These are phyloP conservation scores for Caranx ignobilis DNA, from an alignment of 2,113 vertebrate species.

Conservation along the genomic window DNA sequence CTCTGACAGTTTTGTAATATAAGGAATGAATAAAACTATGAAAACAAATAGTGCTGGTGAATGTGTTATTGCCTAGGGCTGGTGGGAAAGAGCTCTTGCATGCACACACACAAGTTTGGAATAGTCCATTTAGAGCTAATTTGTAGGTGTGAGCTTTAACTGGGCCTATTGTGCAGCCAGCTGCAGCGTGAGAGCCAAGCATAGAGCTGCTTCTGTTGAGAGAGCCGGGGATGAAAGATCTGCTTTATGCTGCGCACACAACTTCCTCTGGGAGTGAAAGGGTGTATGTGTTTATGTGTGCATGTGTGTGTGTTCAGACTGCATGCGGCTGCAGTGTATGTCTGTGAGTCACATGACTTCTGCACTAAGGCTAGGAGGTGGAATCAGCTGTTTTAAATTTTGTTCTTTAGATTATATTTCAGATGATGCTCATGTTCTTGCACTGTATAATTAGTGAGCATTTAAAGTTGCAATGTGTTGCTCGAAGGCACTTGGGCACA, in stretches of 20 bases:
- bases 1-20: neutral
- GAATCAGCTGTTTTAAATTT: constrained; percentile 8
- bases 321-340: constrained; percentile 48
- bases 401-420: constrained; percentile 4
- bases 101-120: constrained; percentile 32
- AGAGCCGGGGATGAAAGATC: constrained; percentile 71
- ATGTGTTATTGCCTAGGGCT: neutral
- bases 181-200: constrained; percentile 61
- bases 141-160: constrained; percentile 78
- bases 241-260: constrained; percentile 65
- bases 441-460: neutral
- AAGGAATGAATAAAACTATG: rapidly evolving
- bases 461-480: neutral
- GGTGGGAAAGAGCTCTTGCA: constrained; percentile 49
- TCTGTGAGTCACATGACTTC: constrained; percentile 30
- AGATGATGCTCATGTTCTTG: neutral
- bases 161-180: constrained; percentile 76
- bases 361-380: neutral
- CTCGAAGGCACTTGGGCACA: neutral
- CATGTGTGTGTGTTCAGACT: constrained; percentile 17
- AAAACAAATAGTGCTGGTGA: constrained; percentile 25
- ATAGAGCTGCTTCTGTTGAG: constrained; percentile 79
- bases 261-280: constrained; percentile 73
- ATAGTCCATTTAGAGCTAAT: constrained; percentile 58
- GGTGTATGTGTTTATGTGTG: constrained; percentile 10